A percentile compares a stretch with the other conserved stretches of the same genome.
Evolutionary conservation across 2,888 invertebrate species (phyloP).

Genomic region (Ametastegia equiseti): DNA sequence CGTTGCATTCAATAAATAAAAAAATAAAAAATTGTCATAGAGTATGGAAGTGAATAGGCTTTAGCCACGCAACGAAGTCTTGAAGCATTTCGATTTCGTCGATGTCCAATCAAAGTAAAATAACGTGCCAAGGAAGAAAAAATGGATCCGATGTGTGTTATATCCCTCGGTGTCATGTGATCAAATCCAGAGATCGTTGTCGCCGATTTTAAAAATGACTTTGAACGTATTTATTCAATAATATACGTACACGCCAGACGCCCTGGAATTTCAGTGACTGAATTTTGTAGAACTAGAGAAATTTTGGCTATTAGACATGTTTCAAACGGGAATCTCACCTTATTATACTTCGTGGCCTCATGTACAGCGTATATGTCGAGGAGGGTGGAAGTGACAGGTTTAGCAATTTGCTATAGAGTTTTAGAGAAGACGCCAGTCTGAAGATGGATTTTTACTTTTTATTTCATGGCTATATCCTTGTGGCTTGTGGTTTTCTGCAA

Average conservation of each 20-base stretch:
- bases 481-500: not conserved
- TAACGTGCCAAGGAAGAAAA: slow-evolving; percentile 1
- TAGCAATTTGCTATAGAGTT: not conserved
- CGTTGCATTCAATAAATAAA: not conserved
- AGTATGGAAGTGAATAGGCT: not conserved
- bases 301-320: not conserved
- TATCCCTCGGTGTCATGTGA: not conserved
- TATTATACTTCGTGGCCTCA: not conserved
- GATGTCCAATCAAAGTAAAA: slow-evolving; percentile 19
- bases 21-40: not conserved
- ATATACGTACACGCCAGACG: not conserved
- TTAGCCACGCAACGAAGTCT: not conserved
- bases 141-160: not conserved
- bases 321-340: not conserved
- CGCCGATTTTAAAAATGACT: too few species aligned
- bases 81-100: not conserved
- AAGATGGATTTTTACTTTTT: not conserved
- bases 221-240: too few species aligned
- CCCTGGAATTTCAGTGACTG: not conserved
- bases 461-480: not conserved
- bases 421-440: not conserved
- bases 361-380: too few species aligned
- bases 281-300: not conserved
- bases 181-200: not conserved
- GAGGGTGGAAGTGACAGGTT: not conserved